Evolutionary conservation across 2,113 vertebrate species (phyloP).

Genomic region (Dissostichus mawsoni): DNA sequence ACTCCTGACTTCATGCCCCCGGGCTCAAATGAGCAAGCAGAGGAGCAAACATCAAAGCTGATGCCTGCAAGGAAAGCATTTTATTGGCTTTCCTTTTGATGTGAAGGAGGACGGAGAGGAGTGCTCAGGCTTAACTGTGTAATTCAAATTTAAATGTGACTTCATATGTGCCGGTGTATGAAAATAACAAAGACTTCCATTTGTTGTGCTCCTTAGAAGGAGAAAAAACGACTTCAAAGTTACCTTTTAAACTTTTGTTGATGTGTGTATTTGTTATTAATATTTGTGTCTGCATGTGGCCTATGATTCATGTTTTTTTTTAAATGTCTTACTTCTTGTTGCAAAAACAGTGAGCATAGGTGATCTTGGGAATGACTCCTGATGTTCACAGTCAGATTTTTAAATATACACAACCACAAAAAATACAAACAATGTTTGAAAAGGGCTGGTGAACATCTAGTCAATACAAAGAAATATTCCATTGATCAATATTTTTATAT

Average conservation of each 20-base stretch:
- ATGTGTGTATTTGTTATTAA: neutral
- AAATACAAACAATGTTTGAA: neutral
- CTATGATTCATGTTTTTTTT: too few species aligned
- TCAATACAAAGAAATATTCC: neutral
- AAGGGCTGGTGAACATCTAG: neutral
- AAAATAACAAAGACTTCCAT: slow-evolving; percentile 69
- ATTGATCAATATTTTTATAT: neutral
- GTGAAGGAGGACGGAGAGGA: slow-evolving; percentile 66
- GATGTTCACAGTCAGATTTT: neutral
- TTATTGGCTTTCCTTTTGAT: slow-evolving; percentile 86
- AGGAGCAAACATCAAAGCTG: slow-evolving; percentile 82
- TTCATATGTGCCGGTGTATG: slow-evolving; percentile 67
- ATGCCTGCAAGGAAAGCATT: slow-evolving; percentile 75
- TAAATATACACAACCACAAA: neutral
- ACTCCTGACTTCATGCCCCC: slow-evolving; percentile 54
- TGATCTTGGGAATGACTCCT: neutral
- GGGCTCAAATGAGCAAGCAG: slow-evolving; percentile 67
- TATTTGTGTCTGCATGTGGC: neutral
- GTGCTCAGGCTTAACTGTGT: slow-evolving; percentile 66
- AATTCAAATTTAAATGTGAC: slow-evolving; percentile 79
- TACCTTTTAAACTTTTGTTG: slow-evolving; percentile 16
- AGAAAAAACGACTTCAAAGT: slow-evolving; percentile 69
- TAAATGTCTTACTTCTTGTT: too few species aligned
- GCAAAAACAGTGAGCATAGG: neutral
- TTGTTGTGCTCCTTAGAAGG: slow-evolving; percentile 44